Evolutionary conservation across 2,113 vertebrate genomes (phyloP).

Genomic region (Carassius auratus): DNA sequence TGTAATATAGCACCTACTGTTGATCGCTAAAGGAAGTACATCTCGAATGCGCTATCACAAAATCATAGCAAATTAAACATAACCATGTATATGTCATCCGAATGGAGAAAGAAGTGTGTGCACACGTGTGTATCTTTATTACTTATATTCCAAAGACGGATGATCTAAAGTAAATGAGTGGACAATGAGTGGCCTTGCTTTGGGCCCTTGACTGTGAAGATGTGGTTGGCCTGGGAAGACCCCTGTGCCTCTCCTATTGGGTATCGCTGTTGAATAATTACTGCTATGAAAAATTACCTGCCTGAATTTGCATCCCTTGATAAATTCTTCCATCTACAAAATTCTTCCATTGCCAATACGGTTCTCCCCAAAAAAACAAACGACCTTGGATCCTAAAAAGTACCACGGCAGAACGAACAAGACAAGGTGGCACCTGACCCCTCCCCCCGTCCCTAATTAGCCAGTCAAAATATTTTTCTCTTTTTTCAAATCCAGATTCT

Average conservation of each 20-base stretch:
- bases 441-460: constrained; percentile 93
- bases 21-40: constrained; percentile 99
- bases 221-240: constrained; percentile 93
- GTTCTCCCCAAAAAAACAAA: constrained; percentile 91
- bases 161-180: constrained; percentile 96
- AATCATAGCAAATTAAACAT: constrained; percentile 81
- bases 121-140: constrained; percentile 73
- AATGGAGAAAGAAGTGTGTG: constrained; percentile 69
- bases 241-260: constrained; percentile 93
- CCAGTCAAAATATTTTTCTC: constrained; percentile 99
- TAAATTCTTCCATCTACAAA: constrained; percentile 98
- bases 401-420: constrained; percentile 99
- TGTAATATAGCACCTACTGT: constrained; percentile 99
- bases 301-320: constrained; percentile 84
- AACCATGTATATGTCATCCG: constrained; percentile 77
- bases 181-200: constrained; percentile 99
- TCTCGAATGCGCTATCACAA: constrained; percentile 79
- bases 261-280: constrained; percentile 90
- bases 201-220: constrained; percentile 99
- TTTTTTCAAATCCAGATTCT: constrained; percentile 99
- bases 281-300: constrained; percentile 99
- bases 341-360: constrained; percentile 88
- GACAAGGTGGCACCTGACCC: constrained; percentile 96
- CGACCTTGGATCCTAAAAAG: constrained; percentile 98
- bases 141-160: constrained; percentile 95